Evolutionary conservation across 92 coral and sea anemone genomes (phyloP), one percentile per base, ranked within the genome.

Genomic region (Zoanthus gigantus): DNA sequence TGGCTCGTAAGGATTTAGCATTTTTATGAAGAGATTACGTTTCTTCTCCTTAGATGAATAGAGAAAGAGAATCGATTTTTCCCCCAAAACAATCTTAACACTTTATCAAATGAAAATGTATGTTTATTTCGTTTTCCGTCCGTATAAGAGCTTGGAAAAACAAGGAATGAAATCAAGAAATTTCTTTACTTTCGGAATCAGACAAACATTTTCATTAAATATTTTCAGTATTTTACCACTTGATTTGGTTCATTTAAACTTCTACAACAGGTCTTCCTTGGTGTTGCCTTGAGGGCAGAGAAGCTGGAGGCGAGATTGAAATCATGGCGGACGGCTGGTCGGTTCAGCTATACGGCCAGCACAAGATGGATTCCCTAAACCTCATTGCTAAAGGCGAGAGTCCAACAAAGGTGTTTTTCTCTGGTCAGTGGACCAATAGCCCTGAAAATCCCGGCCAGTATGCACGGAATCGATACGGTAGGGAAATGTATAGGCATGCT

Each of bases 261-360:
- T 30, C 28, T 52, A 12, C 46, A 57, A 28, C 83, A 94, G 98
- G 86, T n/a, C 82, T 83, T 7, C 98, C 98, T 31, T 93, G 98
- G 94, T 95, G 98, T 75, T 95, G 98, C 72, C 93, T 93, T 0
- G 96, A 93, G n/a, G 94, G 88, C 34, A 65, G 87, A 48, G 76
- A 86, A 79, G 98, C 98, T 5, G 98, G 98, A 9, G 98, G 98
- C 46, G 88, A 93, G 61, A 71, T 95, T 72, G 96, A 95, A 72
- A 85, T 95, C 69, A 88, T 93, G 32, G 98, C 96, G 14, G 94
- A 95, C 79, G 91, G 93, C 18, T 95, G 98, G 98, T 95, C 96
- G 84, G 72, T 95, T 34, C 96, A 95, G 87, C 73, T 95, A 89
- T 95, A 91, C 42, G 98, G 98, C 76, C 98, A 95, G 65, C 98